Conservation (phyloP, 1,140 invertebrate species). For the Archivesica marissinica region DNA sequence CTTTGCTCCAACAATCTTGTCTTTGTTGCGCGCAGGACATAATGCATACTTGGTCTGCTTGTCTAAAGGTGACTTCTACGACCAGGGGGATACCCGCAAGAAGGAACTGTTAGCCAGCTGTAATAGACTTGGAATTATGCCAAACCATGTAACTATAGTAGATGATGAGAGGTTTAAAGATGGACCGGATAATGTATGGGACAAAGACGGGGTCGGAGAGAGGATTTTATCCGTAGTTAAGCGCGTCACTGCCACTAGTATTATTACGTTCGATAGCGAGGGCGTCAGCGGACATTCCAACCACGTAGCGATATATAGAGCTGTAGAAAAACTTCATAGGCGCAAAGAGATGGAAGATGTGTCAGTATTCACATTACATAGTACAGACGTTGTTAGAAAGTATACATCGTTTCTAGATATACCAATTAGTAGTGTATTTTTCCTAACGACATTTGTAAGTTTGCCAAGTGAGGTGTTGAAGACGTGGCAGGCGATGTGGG, state of each 20-base stretch:
- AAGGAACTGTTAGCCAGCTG: constrained; percentile 92
- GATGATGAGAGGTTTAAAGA: constrained; percentile 87
- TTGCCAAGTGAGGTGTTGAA: constrained; percentile 75
- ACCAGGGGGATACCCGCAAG: constrained; percentile 88
- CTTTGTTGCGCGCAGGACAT: constrained; percentile 86
- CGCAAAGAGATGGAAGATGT: constrained; percentile 86
- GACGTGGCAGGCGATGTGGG: constrained; percentile 89
- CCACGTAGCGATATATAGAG: constrained; percentile 86
- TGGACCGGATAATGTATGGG: constrained; percentile 90
- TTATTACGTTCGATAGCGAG: constrained; percentile 94
- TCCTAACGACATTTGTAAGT: constrained; percentile 89
- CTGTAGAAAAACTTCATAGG: constrained; percentile 54
- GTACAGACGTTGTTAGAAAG: constrained; percentile 93
- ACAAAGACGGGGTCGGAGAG: constrained; percentile 89
- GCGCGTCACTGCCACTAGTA: constrained; percentile 62
- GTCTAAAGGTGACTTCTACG: constrained; percentile 91
- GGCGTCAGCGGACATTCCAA: constrained; percentile 96
- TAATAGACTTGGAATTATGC: constrained; percentile 90
- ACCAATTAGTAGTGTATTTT: constrained; percentile 89
- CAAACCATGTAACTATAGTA: constrained; percentile 89
- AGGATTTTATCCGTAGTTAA: constrained; percentile 84
- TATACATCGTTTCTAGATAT: constrained; percentile 93
- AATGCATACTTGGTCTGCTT: constrained; percentile 93
- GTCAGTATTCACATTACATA: constrained; percentile 91
- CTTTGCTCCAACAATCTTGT: constrained; percentile 95